phyloP scores from a whole-genome alignment of 2,113 vertebrate genomes.

The Balaenoptera acutorostrata region DNA sequence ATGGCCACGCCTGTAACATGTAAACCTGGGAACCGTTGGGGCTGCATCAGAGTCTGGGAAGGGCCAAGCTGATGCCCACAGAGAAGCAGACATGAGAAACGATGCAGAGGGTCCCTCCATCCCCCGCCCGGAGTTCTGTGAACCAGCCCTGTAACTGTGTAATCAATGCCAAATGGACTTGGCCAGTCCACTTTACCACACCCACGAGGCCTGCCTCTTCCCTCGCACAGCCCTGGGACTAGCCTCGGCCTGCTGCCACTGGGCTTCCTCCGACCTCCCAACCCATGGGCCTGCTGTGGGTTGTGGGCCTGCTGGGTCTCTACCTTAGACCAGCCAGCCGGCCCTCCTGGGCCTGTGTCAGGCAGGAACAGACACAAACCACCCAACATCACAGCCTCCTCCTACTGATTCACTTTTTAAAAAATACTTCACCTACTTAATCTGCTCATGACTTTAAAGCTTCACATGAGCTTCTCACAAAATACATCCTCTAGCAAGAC shows the following conservation, averaged over 20 bases:
- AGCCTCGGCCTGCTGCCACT: neutral
- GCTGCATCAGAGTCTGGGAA: neutral
- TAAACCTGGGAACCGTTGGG: neutral
- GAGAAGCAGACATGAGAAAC: neutral
- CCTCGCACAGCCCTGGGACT: neutral
- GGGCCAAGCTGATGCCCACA: neutral
- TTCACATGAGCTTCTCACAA: neutral
- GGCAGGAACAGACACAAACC: neutral
- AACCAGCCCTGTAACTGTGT: neutral
- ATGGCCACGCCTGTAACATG: neutral
- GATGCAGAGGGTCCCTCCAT: rapidly evolving
- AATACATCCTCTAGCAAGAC: neutral
- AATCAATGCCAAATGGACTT: neutral
- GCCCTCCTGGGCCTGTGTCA: neutral
- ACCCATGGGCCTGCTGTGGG: neutral
- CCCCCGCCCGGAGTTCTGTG: neutral
- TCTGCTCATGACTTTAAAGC: conserved; percentile 36
- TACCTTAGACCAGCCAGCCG: neutral
- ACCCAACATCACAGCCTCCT: neutral
- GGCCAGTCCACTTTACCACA: neutral
- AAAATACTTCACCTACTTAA: neutral
- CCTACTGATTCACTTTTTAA: neutral
- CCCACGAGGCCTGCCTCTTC: neutral
- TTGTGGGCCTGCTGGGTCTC: neutral
- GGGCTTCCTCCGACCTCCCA: neutral